Evolutionary conservation across 2,113 vertebrate species (phyloP).

Genomic region (Notarius lentiginosus): DNA sequence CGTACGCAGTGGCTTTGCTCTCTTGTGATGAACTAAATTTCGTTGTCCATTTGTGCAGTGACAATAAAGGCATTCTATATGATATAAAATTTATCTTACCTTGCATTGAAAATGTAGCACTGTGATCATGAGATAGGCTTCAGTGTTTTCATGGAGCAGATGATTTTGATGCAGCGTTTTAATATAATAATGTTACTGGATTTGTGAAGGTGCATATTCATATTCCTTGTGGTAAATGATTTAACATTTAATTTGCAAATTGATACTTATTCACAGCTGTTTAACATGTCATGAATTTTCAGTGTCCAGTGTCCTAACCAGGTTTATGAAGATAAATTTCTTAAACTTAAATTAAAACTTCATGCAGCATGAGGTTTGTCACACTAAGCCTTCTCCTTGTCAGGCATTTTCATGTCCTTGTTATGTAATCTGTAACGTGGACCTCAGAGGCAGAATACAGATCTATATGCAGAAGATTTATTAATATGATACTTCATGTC

Average conservation of each 20-base stretch:
- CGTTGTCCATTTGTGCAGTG: too few relatives aligned
- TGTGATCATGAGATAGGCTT: neutral
- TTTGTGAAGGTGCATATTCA: conserved; percentile 3
- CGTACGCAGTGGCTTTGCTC: too few relatives aligned
- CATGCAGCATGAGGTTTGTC: neutral
- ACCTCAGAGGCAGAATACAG: neutral
- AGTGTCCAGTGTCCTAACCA: conserved; percentile 17
- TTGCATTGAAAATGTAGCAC: neutral
- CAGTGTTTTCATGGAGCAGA: neutral
- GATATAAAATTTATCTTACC: neutral
- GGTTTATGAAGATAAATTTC: conserved; percentile 21
- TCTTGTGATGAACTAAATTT: too few relatives aligned
- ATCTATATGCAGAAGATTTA: neutral
- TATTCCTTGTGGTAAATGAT: conserved; percentile 6
- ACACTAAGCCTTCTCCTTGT: neutral
- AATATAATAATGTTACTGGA: neutral
- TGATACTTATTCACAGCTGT: conserved; percentile 18
- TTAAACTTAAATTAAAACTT: conserved; percentile 17
- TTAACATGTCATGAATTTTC: conserved; percentile 16
- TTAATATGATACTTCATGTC: neutral
- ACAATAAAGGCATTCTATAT: too few relatives aligned
- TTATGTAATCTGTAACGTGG: neutral
- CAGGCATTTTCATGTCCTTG: neutral
- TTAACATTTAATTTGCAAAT: conserved; percentile 14
- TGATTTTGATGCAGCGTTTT: neutral